These are phyloP conservation scores for Liasis olivaceus DNA, from an alignment of 2,797 vertebrate species.

Conservation along the genomic window DNA sequence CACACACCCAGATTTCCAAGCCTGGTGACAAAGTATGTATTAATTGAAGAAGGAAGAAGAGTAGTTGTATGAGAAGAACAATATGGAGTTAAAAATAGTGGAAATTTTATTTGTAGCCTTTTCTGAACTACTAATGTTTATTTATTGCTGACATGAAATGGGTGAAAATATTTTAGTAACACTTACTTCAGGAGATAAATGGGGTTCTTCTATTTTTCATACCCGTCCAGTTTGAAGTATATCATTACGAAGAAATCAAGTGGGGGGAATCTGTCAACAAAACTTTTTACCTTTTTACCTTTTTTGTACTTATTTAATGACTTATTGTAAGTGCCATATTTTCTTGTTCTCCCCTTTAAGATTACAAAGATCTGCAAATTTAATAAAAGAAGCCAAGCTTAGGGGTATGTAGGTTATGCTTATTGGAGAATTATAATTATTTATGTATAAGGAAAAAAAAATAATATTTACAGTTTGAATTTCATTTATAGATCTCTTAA, in stretches of 20 bases:
- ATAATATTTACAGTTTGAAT: slow-evolving; percentile 35
- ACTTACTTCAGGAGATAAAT: background rate
- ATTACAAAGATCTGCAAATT: slow-evolving; percentile 85
- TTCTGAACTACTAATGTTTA: background rate
- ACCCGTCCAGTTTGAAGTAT: background rate
- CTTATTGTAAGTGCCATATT: slow-evolving; percentile 2
- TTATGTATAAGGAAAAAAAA: slow-evolving; percentile 35
- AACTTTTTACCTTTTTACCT: background rate
- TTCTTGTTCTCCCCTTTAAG: slow-evolving; percentile 70
- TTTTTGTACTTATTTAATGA: slow-evolving; percentile 2
- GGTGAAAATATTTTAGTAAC: background rate
- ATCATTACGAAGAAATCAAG: background rate
- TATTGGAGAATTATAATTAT: background rate
- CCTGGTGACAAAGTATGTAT: background rate
- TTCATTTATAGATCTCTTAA: slow-evolving; percentile 79
- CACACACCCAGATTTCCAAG: background rate
- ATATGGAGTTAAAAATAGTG: background rate
- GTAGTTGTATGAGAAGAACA: background rate
- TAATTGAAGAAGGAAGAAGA: background rate
- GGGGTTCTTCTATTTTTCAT: background rate
- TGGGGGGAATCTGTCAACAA: background rate
- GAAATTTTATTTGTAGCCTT: background rate
- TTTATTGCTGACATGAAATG: background rate
- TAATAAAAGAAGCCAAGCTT: slow-evolving; percentile 88
- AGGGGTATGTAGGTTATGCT: slow-evolving; percentile 79